Evolutionary conservation across 1,140 invertebrate species (phyloP).

Genomic region (Contarinia nasturtii): DNA sequence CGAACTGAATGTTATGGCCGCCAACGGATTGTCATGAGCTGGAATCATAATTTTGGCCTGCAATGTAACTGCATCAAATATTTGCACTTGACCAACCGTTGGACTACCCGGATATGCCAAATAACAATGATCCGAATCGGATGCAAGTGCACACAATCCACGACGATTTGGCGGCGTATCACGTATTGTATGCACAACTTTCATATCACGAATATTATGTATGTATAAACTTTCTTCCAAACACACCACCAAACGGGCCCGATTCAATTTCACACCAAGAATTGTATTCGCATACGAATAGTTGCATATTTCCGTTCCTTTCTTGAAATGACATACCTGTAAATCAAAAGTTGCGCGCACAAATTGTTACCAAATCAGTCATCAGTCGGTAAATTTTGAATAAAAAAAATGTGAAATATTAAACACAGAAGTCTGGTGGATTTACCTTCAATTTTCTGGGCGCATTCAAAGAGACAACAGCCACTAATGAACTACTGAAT

Average conservation of each 20-base stretch:
- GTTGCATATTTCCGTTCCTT: slow-evolving; percentile 95
- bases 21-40: slow-evolving; percentile 91
- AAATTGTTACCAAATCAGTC: background rate
- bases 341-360: no score
- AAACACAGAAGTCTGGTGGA: no score
- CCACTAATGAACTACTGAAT: slow-evolving; percentile 92
- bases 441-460: slow-evolving; percentile 67
- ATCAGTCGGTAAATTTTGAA: no score
- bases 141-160: slow-evolving; percentile 84
- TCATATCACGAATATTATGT: slow-evolving; percentile 98
- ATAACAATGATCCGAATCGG: slow-evolving; percentile 74
- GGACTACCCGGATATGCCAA: slow-evolving; percentile 81
- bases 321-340: slow-evolving; percentile 89
- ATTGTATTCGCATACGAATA: slow-evolving; percentile 97
- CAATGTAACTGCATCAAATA: slow-evolving; percentile 93
- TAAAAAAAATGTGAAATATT: no score
- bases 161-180: slow-evolving; percentile 90
- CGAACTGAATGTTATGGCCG: slow-evolving; percentile 82
- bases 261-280: slow-evolving; percentile 87
- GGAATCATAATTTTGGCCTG: slow-evolving; percentile 91
- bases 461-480: slow-evolving; percentile 77
- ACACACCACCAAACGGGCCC: slow-evolving; percentile 87
- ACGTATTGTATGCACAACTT: slow-evolving; percentile 91
- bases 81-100: slow-evolving; percentile 66
- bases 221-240: slow-evolving; percentile 95